Conservation (phyloP, 2,113 vertebrate genomes). For the Halcyon senegalensis region DNA sequence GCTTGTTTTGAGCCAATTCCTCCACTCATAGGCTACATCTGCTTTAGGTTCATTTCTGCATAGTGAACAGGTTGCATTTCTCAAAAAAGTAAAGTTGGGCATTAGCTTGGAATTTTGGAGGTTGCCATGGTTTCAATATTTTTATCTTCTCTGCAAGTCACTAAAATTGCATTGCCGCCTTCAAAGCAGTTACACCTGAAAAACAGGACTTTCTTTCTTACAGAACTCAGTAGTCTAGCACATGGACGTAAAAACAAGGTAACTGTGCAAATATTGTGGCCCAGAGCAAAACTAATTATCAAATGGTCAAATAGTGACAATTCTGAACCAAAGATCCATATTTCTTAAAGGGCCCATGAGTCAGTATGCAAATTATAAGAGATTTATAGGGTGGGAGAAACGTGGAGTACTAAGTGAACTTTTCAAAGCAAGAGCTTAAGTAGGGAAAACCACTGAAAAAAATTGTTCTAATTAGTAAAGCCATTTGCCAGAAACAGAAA, state of each 20-base stretch:
- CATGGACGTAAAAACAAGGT: background rate
- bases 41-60: background rate
- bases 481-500: slow-evolving; percentile 14
- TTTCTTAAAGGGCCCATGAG: background rate
- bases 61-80: background rate
- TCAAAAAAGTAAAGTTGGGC: slow-evolving; percentile 18
- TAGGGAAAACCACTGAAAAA: background rate
- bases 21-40: background rate
- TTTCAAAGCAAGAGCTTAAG: slow-evolving; percentile 1
- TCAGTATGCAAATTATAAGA: background rate
- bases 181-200: background rate
- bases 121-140: slow-evolving; percentile 60
- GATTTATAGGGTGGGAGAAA: background rate
- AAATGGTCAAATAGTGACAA: background rate
- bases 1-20: background rate
- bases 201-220: background rate
- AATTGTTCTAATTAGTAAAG: background rate
- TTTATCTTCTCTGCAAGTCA: slow-evolving; percentile 24
- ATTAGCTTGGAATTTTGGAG: slow-evolving; percentile 17
- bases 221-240: background rate
- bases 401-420: slow-evolving; percentile 1
- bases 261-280: background rate
- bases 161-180: background rate
- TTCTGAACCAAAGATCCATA: background rate
- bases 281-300: background rate